Percentiles rank a stretch among this genome's conserved stretches.
These are phyloP conservation scores for Philopotamus ludificatus DNA, from an alignment of 1,140 invertebrate genomes.

Conservation along the genomic window DNA sequence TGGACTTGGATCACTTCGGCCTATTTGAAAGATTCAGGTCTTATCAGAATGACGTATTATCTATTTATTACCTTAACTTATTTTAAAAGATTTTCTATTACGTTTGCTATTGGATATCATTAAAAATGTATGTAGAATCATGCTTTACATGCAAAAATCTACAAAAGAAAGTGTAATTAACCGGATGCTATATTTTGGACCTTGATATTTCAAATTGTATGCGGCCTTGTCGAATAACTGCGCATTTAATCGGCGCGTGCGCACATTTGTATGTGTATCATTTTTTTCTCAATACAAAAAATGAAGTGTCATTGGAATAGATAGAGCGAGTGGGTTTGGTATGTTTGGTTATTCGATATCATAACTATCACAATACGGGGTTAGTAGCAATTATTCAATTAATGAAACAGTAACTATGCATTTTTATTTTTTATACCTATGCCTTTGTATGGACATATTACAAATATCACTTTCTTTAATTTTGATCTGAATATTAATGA, in stretches of 20 bases:
- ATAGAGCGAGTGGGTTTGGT: not conserved
- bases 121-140: not conserved
- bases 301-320: not conserved
- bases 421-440: not conserved
- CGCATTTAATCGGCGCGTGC: not conserved
- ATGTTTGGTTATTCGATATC: not conserved
- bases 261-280: not conserved
- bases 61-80: not conserved
- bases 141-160: not conserved
- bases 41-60: not conserved
- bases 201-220: slow-evolving; percentile 16
- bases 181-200: slow-evolving; percentile 14
- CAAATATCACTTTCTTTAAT: no score
- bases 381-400: not conserved
- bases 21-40: no score
- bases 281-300: not conserved
- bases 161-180: slow-evolving; percentile 21
- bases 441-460: no score
- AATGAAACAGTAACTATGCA: not conserved
- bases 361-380: not conserved
- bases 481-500: no score
- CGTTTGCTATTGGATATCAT: not conserved
- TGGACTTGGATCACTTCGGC: no score
- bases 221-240: slow-evolving; percentile 23
- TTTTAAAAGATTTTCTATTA: no score